A percentile compares a stretch with the other conserved stretches of the same genome.
These are phyloP conservation scores for Myioborus miniatus DNA, from an alignment of 2,797 vertebrate genomes.

Conservation along the genomic window DNA sequence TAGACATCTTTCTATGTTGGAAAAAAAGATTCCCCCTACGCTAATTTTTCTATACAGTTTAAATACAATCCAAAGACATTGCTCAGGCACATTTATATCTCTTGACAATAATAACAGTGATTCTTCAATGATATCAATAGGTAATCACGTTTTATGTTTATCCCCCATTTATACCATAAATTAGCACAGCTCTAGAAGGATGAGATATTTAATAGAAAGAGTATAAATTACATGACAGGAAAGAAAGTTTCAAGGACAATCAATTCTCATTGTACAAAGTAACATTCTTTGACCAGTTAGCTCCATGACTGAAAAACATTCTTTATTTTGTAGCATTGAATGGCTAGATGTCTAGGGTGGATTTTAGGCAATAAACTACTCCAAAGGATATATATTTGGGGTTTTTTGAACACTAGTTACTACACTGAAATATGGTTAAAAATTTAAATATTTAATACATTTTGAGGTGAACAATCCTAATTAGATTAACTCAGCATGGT, in stretches of 20 bases:
- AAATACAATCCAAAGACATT: neutral
- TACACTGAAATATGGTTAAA: neutral
- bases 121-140: neutral
- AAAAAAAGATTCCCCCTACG: rapidly evolving
- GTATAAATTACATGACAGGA: neutral
- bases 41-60: neutral
- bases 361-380: neutral
- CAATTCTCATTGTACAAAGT: neutral
- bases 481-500: neutral
- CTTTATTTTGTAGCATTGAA: neutral
- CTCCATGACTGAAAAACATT: neutral
- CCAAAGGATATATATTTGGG: neutral
- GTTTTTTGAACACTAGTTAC: neutral
- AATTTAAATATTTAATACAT: neutral
- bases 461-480: neutral
- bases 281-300: neutral
- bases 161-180: neutral
- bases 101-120: neutral
- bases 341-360: neutral
- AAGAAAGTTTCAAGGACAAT: slow-evolving; percentile 36
- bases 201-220: neutral
- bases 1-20: neutral
- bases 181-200: neutral
- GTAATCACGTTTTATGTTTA: slow-evolving; percentile 17
- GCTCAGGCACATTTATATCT: neutral